A percentile compares a stretch with the other conserved stretches of the same genome.
These are phyloP conservation scores for Dichetophora obliterata DNA, from an alignment of 2,888 invertebrate genomes.

Conservation along the genomic window DNA sequence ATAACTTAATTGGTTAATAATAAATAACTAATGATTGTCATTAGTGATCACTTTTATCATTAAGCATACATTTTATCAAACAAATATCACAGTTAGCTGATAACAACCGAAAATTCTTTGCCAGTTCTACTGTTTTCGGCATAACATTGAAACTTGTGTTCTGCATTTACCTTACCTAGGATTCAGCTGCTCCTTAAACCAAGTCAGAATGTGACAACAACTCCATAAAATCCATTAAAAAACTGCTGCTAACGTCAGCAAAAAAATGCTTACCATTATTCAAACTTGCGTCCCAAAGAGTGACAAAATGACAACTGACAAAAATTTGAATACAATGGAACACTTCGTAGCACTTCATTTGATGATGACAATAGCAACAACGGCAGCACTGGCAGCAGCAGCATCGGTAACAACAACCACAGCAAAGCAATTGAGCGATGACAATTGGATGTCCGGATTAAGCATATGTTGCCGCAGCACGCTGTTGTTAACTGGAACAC, in stretches of 20 bases:
- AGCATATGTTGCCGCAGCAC: slow-evolving; percentile 38
- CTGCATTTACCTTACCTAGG: too few species aligned
- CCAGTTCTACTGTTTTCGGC: too few species aligned
- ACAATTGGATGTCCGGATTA: slow-evolving; percentile 41
- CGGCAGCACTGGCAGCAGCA: neutral
- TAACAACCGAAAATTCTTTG: neutral
- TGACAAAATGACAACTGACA: slow-evolving; percentile 55
- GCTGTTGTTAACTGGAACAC: slow-evolving; percentile 4
- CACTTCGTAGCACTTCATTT: slow-evolving; percentile 40
- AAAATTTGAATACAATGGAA: slow-evolving; percentile 55
- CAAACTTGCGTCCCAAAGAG: slow-evolving; percentile 51
- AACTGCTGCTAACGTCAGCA: neutral
- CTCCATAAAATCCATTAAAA: neutral
- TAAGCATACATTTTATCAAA: neutral
- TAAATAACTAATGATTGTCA: too few species aligned
- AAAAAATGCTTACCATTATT: slow-evolving; percentile 46
- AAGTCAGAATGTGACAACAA: slow-evolving; percentile 7
- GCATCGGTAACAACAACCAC: slow-evolving; percentile 18
- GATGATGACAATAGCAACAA: slow-evolving; percentile 17
- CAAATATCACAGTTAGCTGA: neutral
- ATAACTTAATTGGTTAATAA: too few species aligned
- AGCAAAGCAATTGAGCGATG: slow-evolving; percentile 27
- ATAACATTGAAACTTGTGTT: too few species aligned
- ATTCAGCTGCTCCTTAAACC: too few species aligned
- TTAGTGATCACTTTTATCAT: neutral